Base-by-base conservation (phyloP, 2,113 vertebrate species). In the Scytalopus superciliaris region DNA sequence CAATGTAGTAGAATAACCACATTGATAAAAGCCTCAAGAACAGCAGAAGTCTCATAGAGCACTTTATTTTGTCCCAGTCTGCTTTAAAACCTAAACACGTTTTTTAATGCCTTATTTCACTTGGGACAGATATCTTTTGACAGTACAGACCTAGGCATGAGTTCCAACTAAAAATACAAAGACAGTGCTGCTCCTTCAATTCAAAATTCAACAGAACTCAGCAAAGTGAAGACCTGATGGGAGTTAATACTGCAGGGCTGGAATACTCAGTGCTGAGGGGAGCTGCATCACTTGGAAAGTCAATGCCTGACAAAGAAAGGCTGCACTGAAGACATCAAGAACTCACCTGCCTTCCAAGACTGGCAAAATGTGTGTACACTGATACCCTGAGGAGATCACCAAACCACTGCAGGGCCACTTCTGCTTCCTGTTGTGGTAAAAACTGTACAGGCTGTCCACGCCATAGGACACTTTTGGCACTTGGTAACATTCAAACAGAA, bases 401-500 rank as follows among this genome's bases (percentile, higher is more conserved):
- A 99, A 94, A 24, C 99, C 99, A 2, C 98, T 99, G 92, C 98
- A 97, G 23, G 98, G 96, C 22, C 94, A 93, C 64, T 31, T 96
- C 62, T 97, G 97, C 53, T 37, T 91, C 63, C 96, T 98, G 95
- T 98, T 99, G 97, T 98, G 97, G 93, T 98, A 98, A 94, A 99
- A 99, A 63, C 99, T 99, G 98, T 99, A 99, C 78, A 99, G 97
- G 44, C 98, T 97, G 80, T 99, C 99, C 56, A 99, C 97, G 0
- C 99, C 99, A 19, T 99, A 99, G 21, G 99, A 99, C 62, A 99
- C 98, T 49, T 98, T 98, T 0, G 99, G 99, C n/a, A 99, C 98
- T 14, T 98, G 93, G 7, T 99, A 99, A 90, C 99, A 99, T 79
- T 99, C 99, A 1, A 99, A 99, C 39, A 99, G 98, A 31, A 99